These are phyloP conservation scores for Chondrilla cf. caribensis DNA, from an alignment of 37 sponge, comb jelly and placozoan species.

Conservation along the genomic window DNA sequence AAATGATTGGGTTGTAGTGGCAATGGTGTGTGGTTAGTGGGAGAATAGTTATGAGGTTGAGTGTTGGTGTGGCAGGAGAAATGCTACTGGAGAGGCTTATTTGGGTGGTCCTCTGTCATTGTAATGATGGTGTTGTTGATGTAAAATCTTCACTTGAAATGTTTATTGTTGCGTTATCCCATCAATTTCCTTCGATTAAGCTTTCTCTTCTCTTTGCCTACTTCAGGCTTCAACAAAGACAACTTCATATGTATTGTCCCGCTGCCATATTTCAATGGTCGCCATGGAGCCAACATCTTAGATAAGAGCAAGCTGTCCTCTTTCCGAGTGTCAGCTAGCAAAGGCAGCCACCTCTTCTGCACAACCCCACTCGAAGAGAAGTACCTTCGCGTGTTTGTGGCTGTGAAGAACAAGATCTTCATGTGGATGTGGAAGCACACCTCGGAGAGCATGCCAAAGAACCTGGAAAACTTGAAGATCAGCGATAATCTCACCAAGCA, in stretches of 20 bases:
- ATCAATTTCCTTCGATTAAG: too few relatives aligned
- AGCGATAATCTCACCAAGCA: slow-evolving; percentile 51
- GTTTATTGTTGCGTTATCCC: too few relatives aligned
- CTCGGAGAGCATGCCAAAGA: neutral
- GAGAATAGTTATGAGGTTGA: too few relatives aligned
- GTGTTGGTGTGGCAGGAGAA: too few relatives aligned
- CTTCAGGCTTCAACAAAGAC: slow-evolving; percentile 50
- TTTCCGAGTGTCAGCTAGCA: slow-evolving; percentile 47
- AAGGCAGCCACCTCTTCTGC: slow-evolving; percentile 62
- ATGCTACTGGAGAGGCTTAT: too few relatives aligned
- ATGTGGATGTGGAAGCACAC: slow-evolving; percentile 69
- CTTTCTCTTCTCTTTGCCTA: neutral
- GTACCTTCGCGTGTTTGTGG: slow-evolving; percentile 65
- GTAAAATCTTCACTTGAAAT: too few relatives aligned
- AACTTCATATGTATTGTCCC: slow-evolving; percentile 56
- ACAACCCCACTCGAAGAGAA: slow-evolving; percentile 46
- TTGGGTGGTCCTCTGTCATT: too few relatives aligned
- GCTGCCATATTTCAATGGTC: slow-evolving; percentile 33
- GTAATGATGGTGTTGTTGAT: too few relatives aligned
- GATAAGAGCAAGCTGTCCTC: slow-evolving; percentile 27
- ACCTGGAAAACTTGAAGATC: neutral
- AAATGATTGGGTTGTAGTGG: too few relatives aligned
- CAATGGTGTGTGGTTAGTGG: too few relatives aligned
- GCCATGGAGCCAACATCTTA: slow-evolving; percentile 16
- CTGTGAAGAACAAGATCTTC: slow-evolving; percentile 69